Conservation (phyloP, 2,888 invertebrate species). For the Agrochola lychnidis region DNA sequence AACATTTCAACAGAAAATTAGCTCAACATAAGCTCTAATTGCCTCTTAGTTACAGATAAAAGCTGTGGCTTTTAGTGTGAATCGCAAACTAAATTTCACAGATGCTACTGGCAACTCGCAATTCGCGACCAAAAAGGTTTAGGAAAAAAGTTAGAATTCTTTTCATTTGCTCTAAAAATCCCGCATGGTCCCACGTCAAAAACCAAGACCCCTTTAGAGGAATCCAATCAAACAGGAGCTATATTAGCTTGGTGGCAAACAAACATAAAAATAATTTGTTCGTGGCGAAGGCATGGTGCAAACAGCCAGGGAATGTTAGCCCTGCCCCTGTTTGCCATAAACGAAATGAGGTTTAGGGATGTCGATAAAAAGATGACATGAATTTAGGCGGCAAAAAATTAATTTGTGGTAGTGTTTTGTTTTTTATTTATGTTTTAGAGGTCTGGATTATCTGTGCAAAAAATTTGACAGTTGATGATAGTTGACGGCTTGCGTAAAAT, state of each 20-base stretch:
- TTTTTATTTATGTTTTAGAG: background rate
- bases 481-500: background rate
- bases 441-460: background rate
- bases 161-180: background rate
- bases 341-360: constrained; percentile 41
- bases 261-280: constrained; percentile 62
- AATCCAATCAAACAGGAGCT: constrained; percentile 48
- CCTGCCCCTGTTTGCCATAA: constrained; percentile 53
- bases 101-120: background rate
- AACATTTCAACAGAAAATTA: background rate
- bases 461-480: background rate
- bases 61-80: background rate
- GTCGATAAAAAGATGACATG: constrained; percentile 11
- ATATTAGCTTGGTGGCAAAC: constrained; percentile 47
- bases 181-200: background rate
- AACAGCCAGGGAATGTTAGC: constrained; percentile 53
- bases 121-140: background rate
- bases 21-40: background rate
- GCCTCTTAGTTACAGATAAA: background rate
- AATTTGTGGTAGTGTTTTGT: background rate
- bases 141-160: background rate
- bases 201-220: constrained; percentile 27
- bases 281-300: constrained; percentile 38
- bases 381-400: constrained; percentile 7
- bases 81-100: background rate